A percentile compares a stretch with the other conserved stretches of the same genome.
phyloP scores from a whole-genome alignment of 53 echinoderm and acorn worm species.

The Henricia sp. region DNA sequence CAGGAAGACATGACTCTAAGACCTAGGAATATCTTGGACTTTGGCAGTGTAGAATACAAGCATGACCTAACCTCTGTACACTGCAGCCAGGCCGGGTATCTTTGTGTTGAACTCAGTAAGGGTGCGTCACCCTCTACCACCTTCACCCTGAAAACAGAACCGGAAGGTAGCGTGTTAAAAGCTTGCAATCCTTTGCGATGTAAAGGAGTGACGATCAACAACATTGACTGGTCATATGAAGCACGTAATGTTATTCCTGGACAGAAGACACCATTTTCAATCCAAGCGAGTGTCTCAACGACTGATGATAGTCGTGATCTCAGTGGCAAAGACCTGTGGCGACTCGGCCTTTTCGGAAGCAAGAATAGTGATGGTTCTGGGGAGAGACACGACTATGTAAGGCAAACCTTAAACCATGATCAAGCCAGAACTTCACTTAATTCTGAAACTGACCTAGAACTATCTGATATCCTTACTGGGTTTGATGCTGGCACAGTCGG shows the following conservation, averaged over 20 bases:
- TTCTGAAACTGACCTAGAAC: slow-evolving; percentile 41
- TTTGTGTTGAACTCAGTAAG: slow-evolving; percentile 86
- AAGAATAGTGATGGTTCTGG: slow-evolving; percentile 69
- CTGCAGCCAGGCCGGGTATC: slow-evolving; percentile 67
- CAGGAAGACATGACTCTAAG: slow-evolving; percentile 54
- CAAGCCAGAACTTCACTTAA: slow-evolving; percentile 66
- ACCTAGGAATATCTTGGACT: slow-evolving; percentile 76
- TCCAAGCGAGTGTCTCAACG: slow-evolving; percentile 62
- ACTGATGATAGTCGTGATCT: slow-evolving; percentile 70
- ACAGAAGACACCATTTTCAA: slow-evolving; percentile 56
- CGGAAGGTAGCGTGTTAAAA: slow-evolving; percentile 71
- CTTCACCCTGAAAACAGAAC: slow-evolving; percentile 70
- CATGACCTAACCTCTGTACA: slow-evolving; percentile 79
- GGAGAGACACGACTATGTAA: slow-evolving; percentile 65
- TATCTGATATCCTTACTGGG: slow-evolving; percentile 63
- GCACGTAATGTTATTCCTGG: slow-evolving; percentile 66
- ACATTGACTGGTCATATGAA: slow-evolving; percentile 83
- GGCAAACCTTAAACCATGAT: slow-evolving; percentile 63
- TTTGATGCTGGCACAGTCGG: slow-evolving; percentile 79
- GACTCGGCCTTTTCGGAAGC: slow-evolving; percentile 80
- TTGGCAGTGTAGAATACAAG: slow-evolving; percentile 68
- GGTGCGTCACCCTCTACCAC: slow-evolving; percentile 69
- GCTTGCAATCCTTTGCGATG: slow-evolving; percentile 70
- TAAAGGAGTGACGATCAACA: slow-evolving; percentile 77
- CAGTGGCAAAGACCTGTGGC: slow-evolving; percentile 82